Conservation (phyloP, 2,888 invertebrate species). For the Dorcus parallelipipedus region DNA sequence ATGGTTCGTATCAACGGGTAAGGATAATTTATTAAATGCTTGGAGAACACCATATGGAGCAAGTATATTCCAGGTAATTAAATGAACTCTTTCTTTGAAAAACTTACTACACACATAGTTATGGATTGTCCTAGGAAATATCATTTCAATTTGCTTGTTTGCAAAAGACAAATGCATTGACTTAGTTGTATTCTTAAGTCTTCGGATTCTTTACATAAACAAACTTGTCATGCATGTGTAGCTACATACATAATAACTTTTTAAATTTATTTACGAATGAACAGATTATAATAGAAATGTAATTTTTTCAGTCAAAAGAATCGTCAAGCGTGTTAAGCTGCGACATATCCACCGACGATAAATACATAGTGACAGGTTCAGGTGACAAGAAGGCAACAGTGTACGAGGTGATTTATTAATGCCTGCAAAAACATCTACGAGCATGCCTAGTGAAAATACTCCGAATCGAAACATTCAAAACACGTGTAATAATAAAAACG, state of each 20-base stretch:
- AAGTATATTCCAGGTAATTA: conserved; percentile 90
- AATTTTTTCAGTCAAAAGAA: conserved; percentile 79
- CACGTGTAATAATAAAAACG: not conserved
- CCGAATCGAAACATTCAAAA: not conserved
- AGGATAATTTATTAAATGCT: conserved; percentile 95
- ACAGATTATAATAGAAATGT: conserved; percentile 9
- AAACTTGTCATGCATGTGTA: too few relatives aligned
- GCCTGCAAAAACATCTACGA: conserved; percentile 5
- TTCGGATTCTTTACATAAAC: too few relatives aligned
- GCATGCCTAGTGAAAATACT: conserved; percentile 1
- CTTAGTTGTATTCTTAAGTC: too few relatives aligned
- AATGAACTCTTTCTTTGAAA: too few relatives aligned
- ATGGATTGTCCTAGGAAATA: too few relatives aligned
- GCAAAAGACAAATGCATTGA: too few relatives aligned
- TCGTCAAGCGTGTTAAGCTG: conserved; percentile 97
- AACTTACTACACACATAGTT: too few relatives aligned
- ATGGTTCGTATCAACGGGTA: conserved; percentile 99
- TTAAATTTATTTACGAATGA: not conserved
- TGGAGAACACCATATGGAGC: conserved; percentile 99
- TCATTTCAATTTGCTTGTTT: too few relatives aligned
- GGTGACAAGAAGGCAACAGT: conserved; percentile 98
- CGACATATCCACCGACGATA: conserved; percentile 97
- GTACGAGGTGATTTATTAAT: conserved; percentile 89
- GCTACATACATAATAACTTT: too few relatives aligned
- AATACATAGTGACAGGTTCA: conserved; percentile 96